Conservation (phyloP, 2,113 vertebrate genomes). For the Heterochromis multidens region DNA sequence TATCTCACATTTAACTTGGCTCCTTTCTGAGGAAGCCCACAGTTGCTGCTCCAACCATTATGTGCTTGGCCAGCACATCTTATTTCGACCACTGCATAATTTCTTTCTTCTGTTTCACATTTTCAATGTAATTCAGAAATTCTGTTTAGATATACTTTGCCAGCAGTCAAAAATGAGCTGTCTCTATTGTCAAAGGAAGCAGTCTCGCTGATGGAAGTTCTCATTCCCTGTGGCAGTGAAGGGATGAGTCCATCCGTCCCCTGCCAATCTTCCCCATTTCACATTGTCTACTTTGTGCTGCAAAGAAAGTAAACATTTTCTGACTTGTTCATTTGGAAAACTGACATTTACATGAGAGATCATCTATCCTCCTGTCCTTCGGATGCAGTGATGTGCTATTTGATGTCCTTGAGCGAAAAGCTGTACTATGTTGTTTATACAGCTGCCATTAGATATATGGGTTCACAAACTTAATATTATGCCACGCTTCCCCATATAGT, state of each 20-base stretch:
- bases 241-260: background rate
- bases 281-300: background rate
- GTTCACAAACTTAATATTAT: too few relatives aligned
- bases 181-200: constrained; percentile 37
- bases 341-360: constrained; percentile 42
- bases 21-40: background rate
- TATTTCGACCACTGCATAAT: constrained; percentile 28
- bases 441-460: background rate
- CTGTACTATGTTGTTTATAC: background rate
- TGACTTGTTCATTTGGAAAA: constrained; percentile 27
- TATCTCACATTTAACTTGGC: background rate
- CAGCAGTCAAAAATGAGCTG: constrained; percentile 11
- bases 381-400: background rate
- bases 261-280: background rate
- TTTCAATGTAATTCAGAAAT: constrained; percentile 40
- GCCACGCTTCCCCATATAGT: too few relatives aligned
- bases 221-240: constrained; percentile 15
- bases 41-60: background rate
- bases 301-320: background rate
- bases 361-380: background rate
- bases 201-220: constrained; percentile 3
- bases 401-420: constrained; percentile 2
- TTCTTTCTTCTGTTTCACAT: constrained; percentile 39
- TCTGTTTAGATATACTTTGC: background rate
- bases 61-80: constrained; percentile 13